Conservation (phyloP, 2,797 vertebrate genomes). For the Hybognathus amarus region DNA sequence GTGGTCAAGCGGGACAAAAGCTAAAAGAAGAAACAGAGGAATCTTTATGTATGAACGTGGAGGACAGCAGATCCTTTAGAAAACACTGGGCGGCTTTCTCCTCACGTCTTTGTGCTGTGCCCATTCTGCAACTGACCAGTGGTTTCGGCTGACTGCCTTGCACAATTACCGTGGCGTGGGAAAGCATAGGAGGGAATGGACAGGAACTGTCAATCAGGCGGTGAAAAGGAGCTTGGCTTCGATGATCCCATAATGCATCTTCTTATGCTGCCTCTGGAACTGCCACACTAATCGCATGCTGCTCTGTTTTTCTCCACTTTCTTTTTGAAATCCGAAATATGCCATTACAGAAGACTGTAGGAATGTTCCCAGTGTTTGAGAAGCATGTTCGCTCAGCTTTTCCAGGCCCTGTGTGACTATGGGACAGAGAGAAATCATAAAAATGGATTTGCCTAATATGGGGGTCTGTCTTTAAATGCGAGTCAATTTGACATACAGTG, state of each 20-base stretch:
- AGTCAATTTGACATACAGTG: neutral
- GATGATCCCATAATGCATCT: constrained; percentile 52
- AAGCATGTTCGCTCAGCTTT: constrained; percentile 34
- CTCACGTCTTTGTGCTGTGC: constrained; percentile 72
- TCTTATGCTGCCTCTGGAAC: constrained; percentile 48
- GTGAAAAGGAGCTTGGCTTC: constrained; percentile 45
- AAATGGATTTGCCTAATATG: constrained; percentile 40
- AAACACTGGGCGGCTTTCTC: constrained; percentile 60
- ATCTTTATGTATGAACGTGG: constrained; percentile 53
- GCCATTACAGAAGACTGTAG: constrained; percentile 44
- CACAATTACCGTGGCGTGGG: constrained; percentile 73
- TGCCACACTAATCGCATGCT: constrained; percentile 24
- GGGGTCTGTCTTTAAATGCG: constrained; percentile 9
- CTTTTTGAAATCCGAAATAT: constrained; percentile 48
- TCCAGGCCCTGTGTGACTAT: constrained; percentile 43
- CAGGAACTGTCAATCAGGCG: constrained; percentile 76
- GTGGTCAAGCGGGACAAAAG: constrained; percentile 53
- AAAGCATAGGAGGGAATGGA: constrained; percentile 70
- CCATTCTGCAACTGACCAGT: constrained; percentile 69
- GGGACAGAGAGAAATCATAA: constrained; percentile 25
- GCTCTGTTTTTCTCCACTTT: constrained; percentile 33
- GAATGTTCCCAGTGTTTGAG: constrained; percentile 55
- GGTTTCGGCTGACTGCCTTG: constrained; percentile 74
- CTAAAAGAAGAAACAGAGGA: constrained; percentile 51
- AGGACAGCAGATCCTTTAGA: constrained; percentile 65